Evolutionary conservation across 2,797 vertebrate genomes (phyloP).

Genomic region (Menidia menidia): DNA sequence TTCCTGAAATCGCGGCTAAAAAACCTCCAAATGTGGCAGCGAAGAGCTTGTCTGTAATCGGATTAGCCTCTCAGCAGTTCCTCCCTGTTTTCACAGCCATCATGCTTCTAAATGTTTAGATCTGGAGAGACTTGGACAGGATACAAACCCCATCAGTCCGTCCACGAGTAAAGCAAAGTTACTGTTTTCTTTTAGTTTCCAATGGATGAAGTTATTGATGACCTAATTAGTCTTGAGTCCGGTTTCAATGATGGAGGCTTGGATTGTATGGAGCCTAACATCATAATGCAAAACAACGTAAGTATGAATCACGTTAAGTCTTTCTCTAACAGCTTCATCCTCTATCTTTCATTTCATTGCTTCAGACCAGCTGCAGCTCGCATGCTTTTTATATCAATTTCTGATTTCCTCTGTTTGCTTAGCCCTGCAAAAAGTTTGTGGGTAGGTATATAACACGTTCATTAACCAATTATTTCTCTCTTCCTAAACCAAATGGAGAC

Average conservation of each 20-base stretch:
- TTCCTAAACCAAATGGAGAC: constrained; percentile 24
- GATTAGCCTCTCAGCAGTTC: constrained; percentile 55
- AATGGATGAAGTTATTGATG: constrained; percentile 96
- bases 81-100: constrained; percentile 37
- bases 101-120: constrained; percentile 64
- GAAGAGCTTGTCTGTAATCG: constrained; percentile 54
- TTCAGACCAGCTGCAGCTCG: neutral
- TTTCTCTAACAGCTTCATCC: constrained; percentile 16
- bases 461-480: constrained; percentile 22
- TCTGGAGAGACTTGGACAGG: constrained; percentile 50
- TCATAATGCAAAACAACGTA: constrained; percentile 93
- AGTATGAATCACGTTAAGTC: constrained; percentile 78
- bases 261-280: constrained; percentile 89
- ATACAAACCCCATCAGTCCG: constrained; percentile 43
- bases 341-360: constrained; percentile 9
- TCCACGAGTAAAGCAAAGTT: constrained; percentile 62
- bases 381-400: constrained; percentile 37
- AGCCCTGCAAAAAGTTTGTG: constrained; percentile 1
- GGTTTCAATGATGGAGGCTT: constrained; percentile 92
- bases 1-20: constrained; percentile 30
- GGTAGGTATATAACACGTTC: constrained; percentile 18
- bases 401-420: constrained; percentile 20
- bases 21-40: constrained; percentile 33
- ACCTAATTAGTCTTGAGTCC: constrained; percentile 93
- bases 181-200: constrained; percentile 86